Evolutionary conservation across 2,113 vertebrate genomes (phyloP).

Genomic region (Hippocampus zosterae): DNA sequence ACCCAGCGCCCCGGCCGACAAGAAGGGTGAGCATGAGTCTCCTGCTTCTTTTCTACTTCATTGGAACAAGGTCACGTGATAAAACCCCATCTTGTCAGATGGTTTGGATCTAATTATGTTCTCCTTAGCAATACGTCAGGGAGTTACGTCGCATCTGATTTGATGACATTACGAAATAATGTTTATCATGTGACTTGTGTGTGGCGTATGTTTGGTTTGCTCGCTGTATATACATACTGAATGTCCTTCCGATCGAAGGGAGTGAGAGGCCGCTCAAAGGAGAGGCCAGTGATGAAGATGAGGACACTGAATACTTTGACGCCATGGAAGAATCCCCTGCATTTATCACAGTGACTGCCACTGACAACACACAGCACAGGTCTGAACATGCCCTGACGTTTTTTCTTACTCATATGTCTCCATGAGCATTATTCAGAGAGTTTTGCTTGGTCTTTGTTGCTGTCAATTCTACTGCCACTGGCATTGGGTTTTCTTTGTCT

Average conservation of each 20-base stretch:
- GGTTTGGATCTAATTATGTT: slow-evolving; percentile 14
- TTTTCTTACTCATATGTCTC: background rate
- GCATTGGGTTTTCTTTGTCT: background rate
- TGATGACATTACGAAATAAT: background rate
- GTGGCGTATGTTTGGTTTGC: slow-evolving; percentile 1
- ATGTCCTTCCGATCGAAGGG: slow-evolving; percentile 56
- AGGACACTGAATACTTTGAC: slow-evolving; percentile 98
- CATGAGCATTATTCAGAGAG: background rate
- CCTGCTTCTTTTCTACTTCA: slow-evolving; percentile 2
- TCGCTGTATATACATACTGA: slow-evolving; percentile 16
- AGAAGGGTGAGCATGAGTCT: slow-evolving; percentile 76
- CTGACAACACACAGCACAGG: slow-evolving; percentile 86
- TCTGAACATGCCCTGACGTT: slow-evolving; percentile 37
- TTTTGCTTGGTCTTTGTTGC: background rate
- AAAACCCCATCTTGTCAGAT: slow-evolving; percentile 9
- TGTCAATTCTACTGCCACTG: background rate
- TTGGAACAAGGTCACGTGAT: slow-evolving; percentile 21
- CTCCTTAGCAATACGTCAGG: background rate
- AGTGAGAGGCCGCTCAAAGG: slow-evolving; percentile 79
- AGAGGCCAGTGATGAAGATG: slow-evolving; percentile 98
- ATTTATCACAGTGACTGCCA: slow-evolving; percentile 92
- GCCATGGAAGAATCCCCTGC: slow-evolving; percentile 97
- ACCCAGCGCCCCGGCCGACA: slow-evolving; percentile 57
- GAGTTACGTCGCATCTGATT: background rate
- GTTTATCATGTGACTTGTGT: slow-evolving; percentile 1